phyloP scores from a whole-genome alignment of 1,140 invertebrate species.

The Formica selysi region DNA sequence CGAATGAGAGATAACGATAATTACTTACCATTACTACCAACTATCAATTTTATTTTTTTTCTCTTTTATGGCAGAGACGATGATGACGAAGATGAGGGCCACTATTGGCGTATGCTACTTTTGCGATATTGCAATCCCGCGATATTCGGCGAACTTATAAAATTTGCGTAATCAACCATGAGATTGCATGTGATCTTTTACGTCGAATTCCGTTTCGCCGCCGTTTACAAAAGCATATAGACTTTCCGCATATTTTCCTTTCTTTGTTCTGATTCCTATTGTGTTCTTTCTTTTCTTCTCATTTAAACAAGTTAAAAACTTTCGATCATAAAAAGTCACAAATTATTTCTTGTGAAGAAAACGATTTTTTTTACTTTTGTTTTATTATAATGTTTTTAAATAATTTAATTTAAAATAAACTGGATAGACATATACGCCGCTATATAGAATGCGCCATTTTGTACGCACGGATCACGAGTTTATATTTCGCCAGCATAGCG shows the following conservation, averaged over 20 bases:
- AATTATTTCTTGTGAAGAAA: neutral
- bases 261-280: neutral
- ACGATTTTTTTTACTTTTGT: neutral
- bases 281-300: neutral
- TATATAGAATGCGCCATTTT: neutral
- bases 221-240: neutral
- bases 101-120: slow-evolving; percentile 23
- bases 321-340: neutral
- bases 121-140: slow-evolving; percentile 51
- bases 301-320: neutral
- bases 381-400: neutral
- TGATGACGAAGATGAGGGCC: neutral
- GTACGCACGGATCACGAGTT: neutral
- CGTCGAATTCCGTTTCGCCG: slow-evolving; percentile 17
- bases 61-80: neutral
- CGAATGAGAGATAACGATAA: slow-evolving; percentile 55
- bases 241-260: neutral
- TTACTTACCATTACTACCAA: neutral
- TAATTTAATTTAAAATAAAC: neutral
- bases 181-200: slow-evolving; percentile 71
- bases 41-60: slow-evolving; percentile 46
- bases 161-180: slow-evolving; percentile 79
- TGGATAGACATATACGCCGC: neutral
- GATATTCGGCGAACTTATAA: slow-evolving; percentile 78
- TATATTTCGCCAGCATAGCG: neutral